Percentiles rank a stretch among this genome's conserved stretches.
Evolutionary conservation across 1,140 invertebrate genomes (phyloP).

Genomic region (Brachionus rotundiformis): DNA sequence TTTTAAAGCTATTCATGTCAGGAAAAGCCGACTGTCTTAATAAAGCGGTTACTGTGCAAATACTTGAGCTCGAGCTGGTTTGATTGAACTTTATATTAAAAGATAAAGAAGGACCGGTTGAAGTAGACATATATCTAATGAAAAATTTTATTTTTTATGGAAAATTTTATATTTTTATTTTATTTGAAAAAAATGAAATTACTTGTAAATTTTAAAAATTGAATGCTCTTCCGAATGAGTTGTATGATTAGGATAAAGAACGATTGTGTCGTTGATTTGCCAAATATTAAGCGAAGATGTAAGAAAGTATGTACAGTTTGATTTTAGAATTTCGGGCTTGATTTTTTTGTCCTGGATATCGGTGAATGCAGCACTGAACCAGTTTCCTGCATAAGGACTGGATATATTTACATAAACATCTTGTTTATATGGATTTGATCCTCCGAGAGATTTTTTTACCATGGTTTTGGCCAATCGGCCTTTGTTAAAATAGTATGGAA

Average conservation of each 20-base stretch:
- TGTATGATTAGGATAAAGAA: constrained; percentile 10
- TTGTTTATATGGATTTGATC: constrained; percentile 1
- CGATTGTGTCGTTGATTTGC: constrained; percentile 46
- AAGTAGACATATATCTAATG: constrained; percentile 24
- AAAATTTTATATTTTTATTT: too few relatives aligned
- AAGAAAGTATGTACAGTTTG: constrained; percentile 41
- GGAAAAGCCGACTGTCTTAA: constrained; percentile 49
- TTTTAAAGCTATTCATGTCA: constrained; percentile 35
- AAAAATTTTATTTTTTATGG: not conserved
- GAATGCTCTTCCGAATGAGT: not conserved
- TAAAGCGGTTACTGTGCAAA: not conserved
- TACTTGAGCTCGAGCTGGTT: constrained; percentile 13
- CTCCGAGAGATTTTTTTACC: constrained; percentile 28
- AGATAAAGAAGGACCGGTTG: constrained; percentile 3
- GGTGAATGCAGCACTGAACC: constrained; percentile 43
- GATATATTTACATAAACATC: constrained; percentile 34
- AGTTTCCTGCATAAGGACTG: constrained; percentile 21
- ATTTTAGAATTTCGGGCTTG: constrained; percentile 30
- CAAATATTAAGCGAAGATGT: constrained; percentile 40
- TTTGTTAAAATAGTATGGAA: constrained; percentile 36
- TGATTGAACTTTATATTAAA: constrained; percentile 32
- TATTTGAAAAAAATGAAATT: too few relatives aligned
- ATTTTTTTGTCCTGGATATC: constrained; percentile 39
- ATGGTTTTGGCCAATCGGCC: constrained; percentile 32
- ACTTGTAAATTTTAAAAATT: constrained; percentile 48